Percentiles rank a stretch among this genome's conserved stretches.
These are phyloP conservation scores for Macropis europaea DNA, from an alignment of 2,888 invertebrate species.

Conservation along the genomic window DNA sequence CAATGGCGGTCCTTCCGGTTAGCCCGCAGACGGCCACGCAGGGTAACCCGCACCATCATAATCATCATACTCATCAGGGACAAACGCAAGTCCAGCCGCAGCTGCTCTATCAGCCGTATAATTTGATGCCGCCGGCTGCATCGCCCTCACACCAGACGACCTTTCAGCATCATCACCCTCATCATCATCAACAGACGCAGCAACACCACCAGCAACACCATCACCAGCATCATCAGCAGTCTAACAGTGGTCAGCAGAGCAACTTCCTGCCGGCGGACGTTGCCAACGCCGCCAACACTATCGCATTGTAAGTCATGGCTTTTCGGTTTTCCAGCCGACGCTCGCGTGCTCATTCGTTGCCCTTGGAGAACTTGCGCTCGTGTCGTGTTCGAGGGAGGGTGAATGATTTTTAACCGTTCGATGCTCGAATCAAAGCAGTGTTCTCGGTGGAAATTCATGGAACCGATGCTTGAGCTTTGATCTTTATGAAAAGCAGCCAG, in stretches of 20 bases:
- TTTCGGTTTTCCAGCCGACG: too few species aligned
- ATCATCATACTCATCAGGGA: constrained; percentile 67
- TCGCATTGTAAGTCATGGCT: constrained; percentile 66
- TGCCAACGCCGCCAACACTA: constrained; percentile 58
- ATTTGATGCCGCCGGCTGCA: constrained; percentile 71
- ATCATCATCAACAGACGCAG: constrained; percentile 51
- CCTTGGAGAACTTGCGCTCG: too few species aligned
- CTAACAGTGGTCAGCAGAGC: constrained; percentile 62
- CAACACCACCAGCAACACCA: constrained; percentile 51
- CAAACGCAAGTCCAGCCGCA: constrained; percentile 74
- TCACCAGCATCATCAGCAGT: constrained; percentile 37
- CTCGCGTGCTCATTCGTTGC: too few species aligned
- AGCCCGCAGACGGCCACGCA: constrained; percentile 79
- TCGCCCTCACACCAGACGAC: constrained; percentile 67
- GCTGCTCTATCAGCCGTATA: constrained; percentile 78
- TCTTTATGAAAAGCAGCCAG: too few species aligned
- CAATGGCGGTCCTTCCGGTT: constrained; percentile 80
- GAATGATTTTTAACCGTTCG: too few species aligned
- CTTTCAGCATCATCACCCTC: constrained; percentile 68
- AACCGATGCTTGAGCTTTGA: too few species aligned
- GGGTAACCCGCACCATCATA: constrained; percentile 72
- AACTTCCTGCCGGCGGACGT: constrained; percentile 64
- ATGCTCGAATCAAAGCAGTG: too few species aligned
- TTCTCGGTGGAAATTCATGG: too few species aligned
- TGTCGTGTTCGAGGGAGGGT: too few species aligned